These are phyloP conservation scores for Pseudochirops corinnae DNA, from an alignment of 2,797 vertebrate genomes.

Conservation along the genomic window DNA sequence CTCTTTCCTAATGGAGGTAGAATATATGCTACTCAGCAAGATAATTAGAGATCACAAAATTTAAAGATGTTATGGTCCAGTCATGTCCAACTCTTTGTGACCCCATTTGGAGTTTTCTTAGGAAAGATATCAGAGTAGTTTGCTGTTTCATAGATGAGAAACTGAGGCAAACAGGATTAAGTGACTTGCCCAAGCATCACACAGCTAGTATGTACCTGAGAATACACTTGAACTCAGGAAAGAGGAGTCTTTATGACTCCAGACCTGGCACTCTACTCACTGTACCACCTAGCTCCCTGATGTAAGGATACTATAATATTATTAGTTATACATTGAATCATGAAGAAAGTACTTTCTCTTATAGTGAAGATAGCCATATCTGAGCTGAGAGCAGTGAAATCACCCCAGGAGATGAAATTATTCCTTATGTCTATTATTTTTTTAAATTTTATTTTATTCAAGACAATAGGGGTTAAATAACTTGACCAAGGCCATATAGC, in stretches of 20 bases:
- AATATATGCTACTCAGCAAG: background rate
- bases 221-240: no score
- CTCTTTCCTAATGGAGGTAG: background rate
- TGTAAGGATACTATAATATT: background rate
- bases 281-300: background rate
- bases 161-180: no score
- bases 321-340: slow-evolving; percentile 47
- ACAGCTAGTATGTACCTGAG: no score
- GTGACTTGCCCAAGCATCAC: no score
- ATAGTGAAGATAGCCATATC: slow-evolving; percentile 60
- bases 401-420: slow-evolving; percentile 53
- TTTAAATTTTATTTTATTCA: no score
- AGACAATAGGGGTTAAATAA: no score
- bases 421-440: slow-evolving; percentile 63
- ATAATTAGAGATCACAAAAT: slow-evolving; percentile 21
- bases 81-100: no score
- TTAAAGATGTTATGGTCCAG: background rate
- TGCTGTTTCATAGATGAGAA: background rate
- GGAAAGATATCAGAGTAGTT: no score
- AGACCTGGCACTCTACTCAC: background rate
- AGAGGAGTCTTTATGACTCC: background rate
- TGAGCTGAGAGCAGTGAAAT: slow-evolving; percentile 47
- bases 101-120: no score
- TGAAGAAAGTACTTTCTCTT: slow-evolving; percentile 35
- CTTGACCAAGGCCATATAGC: no score